A percentile compares a stretch with the other conserved stretches of the same genome.
phyloP scores from a whole-genome alignment of 2,888 invertebrate genomes.

The Orthonychiurus folsomi region DNA sequence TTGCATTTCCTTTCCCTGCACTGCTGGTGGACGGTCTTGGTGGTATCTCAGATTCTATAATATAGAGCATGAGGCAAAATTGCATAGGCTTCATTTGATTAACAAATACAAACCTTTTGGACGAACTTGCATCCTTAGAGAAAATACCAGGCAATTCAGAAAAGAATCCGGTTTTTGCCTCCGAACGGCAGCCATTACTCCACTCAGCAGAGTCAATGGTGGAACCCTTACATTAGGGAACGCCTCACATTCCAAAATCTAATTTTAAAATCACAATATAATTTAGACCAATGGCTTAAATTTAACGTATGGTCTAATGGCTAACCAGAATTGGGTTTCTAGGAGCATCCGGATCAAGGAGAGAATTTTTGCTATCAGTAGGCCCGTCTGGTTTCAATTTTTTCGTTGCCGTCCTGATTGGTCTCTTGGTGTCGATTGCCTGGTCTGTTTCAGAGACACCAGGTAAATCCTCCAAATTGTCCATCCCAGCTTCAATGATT shows the following conservation, averaged over 20 bases:
- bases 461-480: slow-evolving; percentile 43
- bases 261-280: too few relatives aligned
- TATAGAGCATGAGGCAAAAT: not conserved
- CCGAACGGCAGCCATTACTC: slow-evolving; percentile 31
- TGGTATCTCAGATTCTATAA: too few relatives aligned
- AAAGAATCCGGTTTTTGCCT: slow-evolving; percentile 31
- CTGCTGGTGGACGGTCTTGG: too few relatives aligned
- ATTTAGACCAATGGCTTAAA: too few relatives aligned
- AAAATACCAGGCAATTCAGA: slow-evolving; percentile 32
- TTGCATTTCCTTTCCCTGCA: slow-evolving; percentile 4
- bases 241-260: slow-evolving; percentile 37
- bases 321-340: too few relatives aligned
- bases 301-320: too few relatives aligned
- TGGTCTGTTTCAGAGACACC: slow-evolving; percentile 84
- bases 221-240: slow-evolving; percentile 34
- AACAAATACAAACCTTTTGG: slow-evolving; percentile 1
- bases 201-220: slow-evolving; percentile 23
- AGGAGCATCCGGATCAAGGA: too few relatives aligned
- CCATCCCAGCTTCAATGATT: slow-evolving; percentile 33
- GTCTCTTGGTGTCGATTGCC: slow-evolving; percentile 31
- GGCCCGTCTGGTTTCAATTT: slow-evolving; percentile 31
- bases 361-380: too few relatives aligned
- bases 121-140: slow-evolving; percentile 25
- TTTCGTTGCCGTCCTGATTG: slow-evolving; percentile 33
- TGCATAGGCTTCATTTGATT: too few relatives aligned